phyloP scores from a whole-genome alignment of 2,113 vertebrate species.

The Piprites chloris region DNA sequence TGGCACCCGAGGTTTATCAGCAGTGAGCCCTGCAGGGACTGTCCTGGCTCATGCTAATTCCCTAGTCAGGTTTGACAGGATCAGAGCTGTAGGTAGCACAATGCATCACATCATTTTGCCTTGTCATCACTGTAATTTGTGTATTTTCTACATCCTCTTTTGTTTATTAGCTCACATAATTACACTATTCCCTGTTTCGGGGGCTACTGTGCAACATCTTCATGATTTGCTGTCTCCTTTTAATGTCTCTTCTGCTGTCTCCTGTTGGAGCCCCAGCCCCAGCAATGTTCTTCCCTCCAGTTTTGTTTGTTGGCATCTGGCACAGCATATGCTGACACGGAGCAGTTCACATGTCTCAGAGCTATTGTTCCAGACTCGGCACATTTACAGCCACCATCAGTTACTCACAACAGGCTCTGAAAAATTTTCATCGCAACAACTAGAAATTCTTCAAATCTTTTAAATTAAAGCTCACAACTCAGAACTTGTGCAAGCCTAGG shows the following conservation, averaged over 20 bases:
- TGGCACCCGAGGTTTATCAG: neutral
- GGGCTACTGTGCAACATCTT: neutral
- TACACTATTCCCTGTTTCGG: fast-evolving
- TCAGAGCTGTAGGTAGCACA: neutral
- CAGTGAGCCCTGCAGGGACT: neutral
- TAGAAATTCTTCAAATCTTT: neutral
- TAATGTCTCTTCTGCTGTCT: neutral
- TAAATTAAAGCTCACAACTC: neutral
- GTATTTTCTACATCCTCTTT: neutral
- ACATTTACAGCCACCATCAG: neutral
- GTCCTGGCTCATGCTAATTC: neutral
- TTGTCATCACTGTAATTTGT: neutral
- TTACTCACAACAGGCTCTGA: neutral
- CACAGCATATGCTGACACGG: neutral
- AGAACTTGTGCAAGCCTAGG: neutral
- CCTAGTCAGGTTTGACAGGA: neutral
- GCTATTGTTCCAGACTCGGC: slow-evolving; percentile 7
- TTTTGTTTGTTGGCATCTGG: neutral
- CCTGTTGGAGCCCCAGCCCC: neutral
- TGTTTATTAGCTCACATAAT: neutral
- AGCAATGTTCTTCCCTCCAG: neutral
- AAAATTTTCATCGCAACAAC: neutral
- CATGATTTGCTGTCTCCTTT: neutral
- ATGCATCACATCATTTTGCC: neutral
- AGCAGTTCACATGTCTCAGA: neutral